Evolutionary conservation across 2,113 vertebrate species (phyloP), one percentile per base, ranked within the genome.

Genomic region (Electrona antarctica): DNA sequence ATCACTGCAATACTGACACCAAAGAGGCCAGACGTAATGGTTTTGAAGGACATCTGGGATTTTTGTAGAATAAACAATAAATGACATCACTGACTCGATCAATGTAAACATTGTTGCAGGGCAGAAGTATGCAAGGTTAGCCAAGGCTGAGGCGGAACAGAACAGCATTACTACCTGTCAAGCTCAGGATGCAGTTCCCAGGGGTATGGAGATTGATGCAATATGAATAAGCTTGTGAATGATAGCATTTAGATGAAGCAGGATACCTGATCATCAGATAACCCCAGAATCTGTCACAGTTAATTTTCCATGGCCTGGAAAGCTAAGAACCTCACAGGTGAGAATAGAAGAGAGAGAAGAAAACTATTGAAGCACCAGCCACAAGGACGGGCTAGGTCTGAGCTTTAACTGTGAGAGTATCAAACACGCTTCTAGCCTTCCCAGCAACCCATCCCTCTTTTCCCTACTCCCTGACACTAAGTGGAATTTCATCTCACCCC

Each of bases 401-500:
- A 78, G 76, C 80, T 67, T 80, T 28, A 61, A 64, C 69, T 73
- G 74, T 71, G 73, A 79, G 78, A 60, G 64, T 84, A 69, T 89
- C 67, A 69, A 81, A 80, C 48, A 52, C 57, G 62, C 83, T 69
- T 63, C 60, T 55, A 56, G 73, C 73, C 76, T 82, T 61, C 60
- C 74, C 72, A 60, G 59, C 48, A 70, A 64, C 69, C 65, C 60
- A 41, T 55, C n/a, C 55, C 76, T 81, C 64, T 69, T 28, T 10
- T 33, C 76, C 54, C 33, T 7, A 63, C 74, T 60, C 83, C 63
- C 67, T 69, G 70, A 83, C 69, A 86, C 77, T 69, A 81, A 89
- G 88, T 83, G 84, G 75, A 83, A 85, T 87, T 86, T 85, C 71
- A 80, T 80, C 82, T 81, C 46, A 51, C 33, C 33, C 70, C 76